phyloP scores from a whole-genome alignment of 2,797 vertebrate species.

The Nannoperca australis region DNA sequence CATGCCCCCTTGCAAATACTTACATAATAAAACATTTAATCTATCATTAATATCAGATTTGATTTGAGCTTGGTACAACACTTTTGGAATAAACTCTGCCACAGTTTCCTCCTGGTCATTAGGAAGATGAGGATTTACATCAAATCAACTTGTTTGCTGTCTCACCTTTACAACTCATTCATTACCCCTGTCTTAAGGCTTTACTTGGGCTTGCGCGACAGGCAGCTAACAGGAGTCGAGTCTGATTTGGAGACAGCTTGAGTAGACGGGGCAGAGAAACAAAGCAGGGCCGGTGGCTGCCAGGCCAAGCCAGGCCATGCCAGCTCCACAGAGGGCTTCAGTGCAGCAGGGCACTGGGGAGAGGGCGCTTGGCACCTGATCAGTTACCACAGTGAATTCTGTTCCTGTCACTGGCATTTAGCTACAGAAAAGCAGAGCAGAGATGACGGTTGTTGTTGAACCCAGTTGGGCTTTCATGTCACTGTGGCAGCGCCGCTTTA shows the following conservation, averaged over 20 bases:
- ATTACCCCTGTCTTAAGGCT: conserved; percentile 24
- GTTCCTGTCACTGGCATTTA: conserved; percentile 78
- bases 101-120: conserved; percentile 16
- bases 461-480: conserved; percentile 72
- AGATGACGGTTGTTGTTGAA: conserved; percentile 69
- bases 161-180: conserved; percentile 24
- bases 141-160: conserved; percentile 45
- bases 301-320: conserved; percentile 62
- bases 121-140: conserved; percentile 27
- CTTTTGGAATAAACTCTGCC: conserved; percentile 7
- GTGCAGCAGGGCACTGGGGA: conserved; percentile 68
- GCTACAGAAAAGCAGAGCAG: conserved; percentile 72
- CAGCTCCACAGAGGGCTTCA: conserved; percentile 67
- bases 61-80: conserved; percentile 28
- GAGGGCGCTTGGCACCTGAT: conserved; percentile 77
- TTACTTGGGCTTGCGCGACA: conserved; percentile 30
- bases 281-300: conserved; percentile 64
- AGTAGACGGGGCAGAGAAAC: conserved; percentile 61
- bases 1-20: conserved; percentile 36
- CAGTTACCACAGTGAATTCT: conserved; percentile 80
- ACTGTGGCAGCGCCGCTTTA: conserved; percentile 44
- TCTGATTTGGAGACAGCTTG: conserved; percentile 67
- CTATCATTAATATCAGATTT: conserved; percentile 32
- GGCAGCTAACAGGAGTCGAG: conserved; percentile 47
- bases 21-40: conserved; percentile 42